Conservation (phyloP, 1,140 invertebrate species). For the Anastrepha obliqua region DNA sequence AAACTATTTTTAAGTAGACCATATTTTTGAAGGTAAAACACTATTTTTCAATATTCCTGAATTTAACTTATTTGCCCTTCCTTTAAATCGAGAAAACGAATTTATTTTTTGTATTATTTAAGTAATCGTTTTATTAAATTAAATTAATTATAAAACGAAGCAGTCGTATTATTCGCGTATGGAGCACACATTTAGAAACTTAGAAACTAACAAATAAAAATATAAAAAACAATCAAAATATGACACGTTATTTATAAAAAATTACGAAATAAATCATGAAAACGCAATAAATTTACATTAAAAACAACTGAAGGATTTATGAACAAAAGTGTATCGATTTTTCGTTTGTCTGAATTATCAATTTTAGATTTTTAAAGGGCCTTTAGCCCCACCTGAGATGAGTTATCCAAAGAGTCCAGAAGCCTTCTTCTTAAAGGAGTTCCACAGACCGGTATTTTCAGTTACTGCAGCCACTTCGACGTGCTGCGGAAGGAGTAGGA, state of each 20-base stretch:
- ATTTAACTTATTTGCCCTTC: too few species aligned
- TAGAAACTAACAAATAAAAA: conserved; percentile 21
- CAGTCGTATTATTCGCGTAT: conserved; percentile 24
- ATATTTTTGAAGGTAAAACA: too few species aligned
- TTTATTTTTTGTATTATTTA: background rate
- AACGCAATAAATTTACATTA: conserved; percentile 44
- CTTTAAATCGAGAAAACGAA: too few species aligned
- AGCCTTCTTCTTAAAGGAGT: conserved; percentile 61
- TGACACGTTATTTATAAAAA: conserved; percentile 51
- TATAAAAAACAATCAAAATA: conserved; percentile 32
- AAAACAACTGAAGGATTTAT: conserved; percentile 37
- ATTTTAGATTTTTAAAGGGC: background rate
- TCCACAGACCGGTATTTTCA: conserved; percentile 54
- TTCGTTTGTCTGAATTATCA: background rate
- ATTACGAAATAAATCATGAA: conserved; percentile 51
- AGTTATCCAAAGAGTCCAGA: conserved; percentile 61
- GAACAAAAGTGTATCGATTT: conserved; percentile 28
- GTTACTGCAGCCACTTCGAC: conserved; percentile 58
- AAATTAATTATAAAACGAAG: conserved; percentile 33
- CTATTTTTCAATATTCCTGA: too few species aligned
- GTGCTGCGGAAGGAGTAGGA: conserved; percentile 34
- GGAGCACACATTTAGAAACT: conserved; percentile 23
- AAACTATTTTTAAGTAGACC: too few species aligned
- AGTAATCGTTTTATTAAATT: background rate
- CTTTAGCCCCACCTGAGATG: background rate